A percentile compares a stretch with the other conserved stretches of the same genome.
These are phyloP conservation scores for Platycnemis pennipes DNA, from an alignment of 2,888 invertebrate species.

Conservation along the genomic window DNA sequence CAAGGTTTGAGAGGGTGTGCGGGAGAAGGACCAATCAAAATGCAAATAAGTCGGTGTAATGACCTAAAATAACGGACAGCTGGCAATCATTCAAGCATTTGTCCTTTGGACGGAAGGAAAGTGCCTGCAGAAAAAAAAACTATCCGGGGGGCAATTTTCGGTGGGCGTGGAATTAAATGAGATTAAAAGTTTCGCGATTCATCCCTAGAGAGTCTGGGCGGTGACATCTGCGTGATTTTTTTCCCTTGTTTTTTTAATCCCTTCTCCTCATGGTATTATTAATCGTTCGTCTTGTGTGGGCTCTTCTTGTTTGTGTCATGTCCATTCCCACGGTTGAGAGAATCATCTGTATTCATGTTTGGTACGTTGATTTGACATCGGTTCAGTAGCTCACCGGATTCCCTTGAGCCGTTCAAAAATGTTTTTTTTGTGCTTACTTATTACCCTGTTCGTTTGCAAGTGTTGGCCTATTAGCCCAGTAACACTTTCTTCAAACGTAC, in stretches of 20 bases:
- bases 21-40: conserved; percentile 7
- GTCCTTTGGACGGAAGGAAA: neutral
- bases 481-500: no score
- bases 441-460: no score
- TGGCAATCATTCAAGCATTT: neutral
- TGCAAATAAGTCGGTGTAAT: conserved; percentile 21
- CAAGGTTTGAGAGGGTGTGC: neutral
- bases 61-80: neutral
- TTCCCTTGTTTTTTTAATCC: neutral
- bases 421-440: no score
- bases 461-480: no score
- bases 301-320: neutral
- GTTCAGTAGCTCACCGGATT: neutral
- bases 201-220: neutral
- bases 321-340: neutral
- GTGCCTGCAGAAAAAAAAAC: neutral
- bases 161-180: neutral
- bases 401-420: neutral
- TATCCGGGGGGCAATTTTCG: neutral
- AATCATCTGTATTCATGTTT: neutral
- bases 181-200: neutral
- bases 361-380: neutral
- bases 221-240: neutral
- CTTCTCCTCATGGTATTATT: neutral
- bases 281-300: neutral